Evolutionary conservation across 2,113 vertebrate genomes (phyloP).

Genomic region (Chrysemys picta): DNA sequence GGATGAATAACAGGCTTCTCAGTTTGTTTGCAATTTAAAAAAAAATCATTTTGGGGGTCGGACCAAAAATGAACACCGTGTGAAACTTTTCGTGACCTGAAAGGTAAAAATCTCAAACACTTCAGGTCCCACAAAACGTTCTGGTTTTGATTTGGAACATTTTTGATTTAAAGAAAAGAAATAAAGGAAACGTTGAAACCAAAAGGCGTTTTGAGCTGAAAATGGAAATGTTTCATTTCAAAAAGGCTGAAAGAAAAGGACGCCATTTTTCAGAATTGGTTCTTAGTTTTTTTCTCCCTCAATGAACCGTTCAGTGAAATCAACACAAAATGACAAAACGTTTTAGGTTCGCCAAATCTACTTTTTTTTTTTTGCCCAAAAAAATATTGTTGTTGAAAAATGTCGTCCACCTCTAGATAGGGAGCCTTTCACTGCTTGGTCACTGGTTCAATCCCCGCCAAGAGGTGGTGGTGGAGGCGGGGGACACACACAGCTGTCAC

Average conservation of each 20-base stretch:
- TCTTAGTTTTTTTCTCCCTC: not conserved
- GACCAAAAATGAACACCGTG: not conserved
- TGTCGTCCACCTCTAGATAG: not conserved
- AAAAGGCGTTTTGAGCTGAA: not conserved
- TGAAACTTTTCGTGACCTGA: not conserved
- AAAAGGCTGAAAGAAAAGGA: not conserved
- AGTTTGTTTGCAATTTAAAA: not conserved
- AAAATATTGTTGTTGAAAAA: not conserved
- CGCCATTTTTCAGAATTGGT: not conserved
- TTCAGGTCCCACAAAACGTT: not conserved
- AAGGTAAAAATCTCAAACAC: not conserved
- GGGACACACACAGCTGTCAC: fast-evolving
- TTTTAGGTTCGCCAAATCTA: not conserved
- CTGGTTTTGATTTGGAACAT: not conserved
- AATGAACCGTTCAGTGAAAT: not conserved
- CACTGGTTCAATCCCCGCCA: not conserved
- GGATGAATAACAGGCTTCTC: not conserved
- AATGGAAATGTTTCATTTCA: not conserved
- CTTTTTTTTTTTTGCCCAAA: not conserved
- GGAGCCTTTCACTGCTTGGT: not conserved
- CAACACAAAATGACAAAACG: not conserved
- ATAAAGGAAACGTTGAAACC: not conserved
- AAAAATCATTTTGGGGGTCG: not conserved
- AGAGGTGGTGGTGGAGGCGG: not conserved
- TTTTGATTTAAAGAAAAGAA: not conserved